A percentile compares a stretch with the other conserved stretches of the same genome.
phyloP scores from a whole-genome alignment of 2,113 vertebrate genomes.

The Boulengeromyrus knoepffleri region DNA sequence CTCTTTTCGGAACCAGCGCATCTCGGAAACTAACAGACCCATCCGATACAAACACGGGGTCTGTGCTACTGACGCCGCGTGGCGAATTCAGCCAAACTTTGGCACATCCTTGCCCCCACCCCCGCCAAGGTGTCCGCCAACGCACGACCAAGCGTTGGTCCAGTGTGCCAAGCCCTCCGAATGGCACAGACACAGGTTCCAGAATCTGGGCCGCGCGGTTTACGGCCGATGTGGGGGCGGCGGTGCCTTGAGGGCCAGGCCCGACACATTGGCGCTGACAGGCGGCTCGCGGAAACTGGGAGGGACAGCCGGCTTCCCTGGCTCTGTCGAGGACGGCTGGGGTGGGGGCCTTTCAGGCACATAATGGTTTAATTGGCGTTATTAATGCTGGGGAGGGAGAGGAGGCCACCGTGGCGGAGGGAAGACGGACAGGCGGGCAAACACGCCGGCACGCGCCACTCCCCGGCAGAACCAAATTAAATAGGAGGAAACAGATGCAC shows the following conservation, averaged over 20 bases:
- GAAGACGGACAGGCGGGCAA: not conserved
- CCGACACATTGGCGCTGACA: not conserved
- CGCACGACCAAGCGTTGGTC: not conserved
- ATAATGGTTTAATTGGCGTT: slow-evolving; percentile 59
- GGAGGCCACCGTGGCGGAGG: not conserved
- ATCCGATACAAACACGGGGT: not conserved
- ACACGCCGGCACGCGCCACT: not conserved
- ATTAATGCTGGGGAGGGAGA: slow-evolving; percentile 38
- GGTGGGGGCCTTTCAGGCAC: slow-evolving; percentile 43
- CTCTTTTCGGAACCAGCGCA: not conserved
- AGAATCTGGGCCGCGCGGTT: not conserved
- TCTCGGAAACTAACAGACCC: not conserved
- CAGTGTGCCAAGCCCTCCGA: not conserved
- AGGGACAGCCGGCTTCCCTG: slow-evolving; percentile 26
- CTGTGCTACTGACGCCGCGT: not conserved
- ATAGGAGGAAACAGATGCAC: not conserved
- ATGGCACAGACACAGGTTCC: not conserved
- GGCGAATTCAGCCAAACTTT: not conserved
- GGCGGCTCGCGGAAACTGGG: slow-evolving; percentile 28
- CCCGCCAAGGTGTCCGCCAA: not conserved
- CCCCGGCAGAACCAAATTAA: not conserved
- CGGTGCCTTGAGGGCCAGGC: not conserved
- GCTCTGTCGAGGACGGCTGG: slow-evolving; percentile 24
- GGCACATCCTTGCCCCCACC: not conserved
- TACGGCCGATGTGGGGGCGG: not conserved